Evolutionary conservation across 2,888 invertebrate genomes (phyloP).

Genomic region (Ichneumoninae sp.): DNA sequence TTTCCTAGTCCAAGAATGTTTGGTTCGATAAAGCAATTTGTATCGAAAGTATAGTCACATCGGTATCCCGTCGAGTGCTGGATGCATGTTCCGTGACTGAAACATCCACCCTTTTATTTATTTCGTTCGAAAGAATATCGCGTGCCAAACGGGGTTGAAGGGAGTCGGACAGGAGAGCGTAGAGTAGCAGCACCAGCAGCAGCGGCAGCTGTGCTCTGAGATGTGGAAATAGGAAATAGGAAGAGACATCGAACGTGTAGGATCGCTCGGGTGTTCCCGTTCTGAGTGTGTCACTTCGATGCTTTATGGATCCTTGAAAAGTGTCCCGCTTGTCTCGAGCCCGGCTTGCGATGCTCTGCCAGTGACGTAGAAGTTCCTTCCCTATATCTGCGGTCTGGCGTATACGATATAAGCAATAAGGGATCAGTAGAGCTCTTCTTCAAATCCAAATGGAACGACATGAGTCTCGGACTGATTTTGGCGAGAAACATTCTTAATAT

Average conservation of each 20-base stretch:
- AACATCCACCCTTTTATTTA: background rate
- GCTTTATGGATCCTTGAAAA: constrained; percentile 61
- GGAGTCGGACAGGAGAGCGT: background rate
- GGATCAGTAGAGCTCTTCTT: constrained; percentile 9
- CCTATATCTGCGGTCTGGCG: background rate
- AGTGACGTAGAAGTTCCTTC: constrained; percentile 19
- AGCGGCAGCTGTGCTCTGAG: constrained; percentile 14
- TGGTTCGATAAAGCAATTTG: background rate
- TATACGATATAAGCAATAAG: background rate
- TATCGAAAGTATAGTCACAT: background rate
- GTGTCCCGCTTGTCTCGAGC: constrained; percentile 31
- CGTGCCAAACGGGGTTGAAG: constrained; percentile 24
- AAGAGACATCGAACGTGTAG: constrained; percentile 23
- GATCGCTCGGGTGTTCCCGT: constrained; percentile 40
- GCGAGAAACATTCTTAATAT: constrained; percentile 13
- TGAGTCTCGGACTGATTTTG: constrained; percentile 26
- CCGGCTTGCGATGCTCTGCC: background rate
- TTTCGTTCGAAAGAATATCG: background rate
- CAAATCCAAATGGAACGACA: constrained; percentile 46
- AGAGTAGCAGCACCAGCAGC: background rate
- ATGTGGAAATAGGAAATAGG: constrained; percentile 26
- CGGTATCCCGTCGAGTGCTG: background rate
- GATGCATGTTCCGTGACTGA: constrained; percentile 3
- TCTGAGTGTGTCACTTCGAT: constrained; percentile 42
- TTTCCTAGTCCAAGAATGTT: background rate